phyloP scores from a whole-genome alignment of 2,113 vertebrate species.

The Hoplias malabaricus region DNA sequence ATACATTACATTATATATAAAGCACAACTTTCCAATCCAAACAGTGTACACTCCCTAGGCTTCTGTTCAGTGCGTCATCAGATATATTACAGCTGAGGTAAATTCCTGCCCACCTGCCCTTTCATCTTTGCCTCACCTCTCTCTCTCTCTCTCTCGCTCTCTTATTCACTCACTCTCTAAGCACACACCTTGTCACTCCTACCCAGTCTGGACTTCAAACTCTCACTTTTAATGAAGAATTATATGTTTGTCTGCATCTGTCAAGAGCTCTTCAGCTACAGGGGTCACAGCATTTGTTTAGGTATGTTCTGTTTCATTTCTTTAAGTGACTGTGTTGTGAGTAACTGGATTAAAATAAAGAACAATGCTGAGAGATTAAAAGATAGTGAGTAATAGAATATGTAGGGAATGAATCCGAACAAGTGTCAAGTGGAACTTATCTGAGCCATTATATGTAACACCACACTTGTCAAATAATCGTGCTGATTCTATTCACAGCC shows the following conservation, averaged over 20 bases:
- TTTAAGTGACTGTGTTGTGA: neutral
- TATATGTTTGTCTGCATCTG: neutral
- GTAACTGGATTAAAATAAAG: neutral
- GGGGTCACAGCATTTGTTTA: neutral
- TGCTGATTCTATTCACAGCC: neutral
- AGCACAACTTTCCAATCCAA: neutral
- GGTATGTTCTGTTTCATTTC: slow-evolving; percentile 40
- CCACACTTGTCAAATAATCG: neutral
- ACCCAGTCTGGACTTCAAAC: slow-evolving; percentile 71
- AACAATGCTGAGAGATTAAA: neutral
- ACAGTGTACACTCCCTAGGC: neutral
- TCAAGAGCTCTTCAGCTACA: slow-evolving; percentile 8
- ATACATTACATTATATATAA: neutral
- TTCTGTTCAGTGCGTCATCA: neutral
- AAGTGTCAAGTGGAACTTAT: neutral
- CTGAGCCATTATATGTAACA: neutral
- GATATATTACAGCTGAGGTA: neutral
- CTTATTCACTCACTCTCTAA: neutral
- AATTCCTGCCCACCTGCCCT: slow-evolving; percentile 25
- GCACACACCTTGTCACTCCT: slow-evolving; percentile 37
- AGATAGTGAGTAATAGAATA: neutral
- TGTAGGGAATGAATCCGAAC: no score
- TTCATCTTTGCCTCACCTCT: slow-evolving; percentile 46
- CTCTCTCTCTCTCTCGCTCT: slow-evolving; percentile 33
- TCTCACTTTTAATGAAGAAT: slow-evolving; percentile 56